Percentiles rank a stretch among this genome's conserved stretches.
phyloP scores from a whole-genome alignment of 2,113 vertebrate species.

The Syngnathus scovelli region DNA sequence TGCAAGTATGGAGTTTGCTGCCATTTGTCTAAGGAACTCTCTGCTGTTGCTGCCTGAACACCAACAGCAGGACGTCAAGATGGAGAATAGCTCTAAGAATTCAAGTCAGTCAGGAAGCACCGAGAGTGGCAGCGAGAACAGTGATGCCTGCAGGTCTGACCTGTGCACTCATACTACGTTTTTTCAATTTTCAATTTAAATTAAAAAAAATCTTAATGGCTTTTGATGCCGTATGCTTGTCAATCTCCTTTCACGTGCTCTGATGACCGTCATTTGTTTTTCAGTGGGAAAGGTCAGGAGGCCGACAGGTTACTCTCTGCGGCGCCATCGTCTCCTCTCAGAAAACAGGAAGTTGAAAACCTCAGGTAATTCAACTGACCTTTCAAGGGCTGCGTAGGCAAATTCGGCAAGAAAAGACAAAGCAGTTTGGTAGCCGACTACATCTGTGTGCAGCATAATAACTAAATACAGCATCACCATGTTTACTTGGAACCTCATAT shows the following conservation, averaged over 20 bases:
- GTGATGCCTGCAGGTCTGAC: constrained; percentile 86
- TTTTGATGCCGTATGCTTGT: too few species aligned
- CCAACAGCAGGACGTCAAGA: constrained; percentile 80
- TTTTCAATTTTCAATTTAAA: too few species aligned
- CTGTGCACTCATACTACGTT: background rate
- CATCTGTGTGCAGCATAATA: too few species aligned
- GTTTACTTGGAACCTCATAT: too few species aligned
- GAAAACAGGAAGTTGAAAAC: constrained; percentile 94
- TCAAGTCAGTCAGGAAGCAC: constrained; percentile 80
- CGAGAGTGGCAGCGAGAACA: constrained; percentile 83
- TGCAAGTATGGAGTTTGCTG: constrained; percentile 98
- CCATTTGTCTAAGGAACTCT: constrained; percentile 93
- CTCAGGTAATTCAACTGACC: constrained; percentile 76
- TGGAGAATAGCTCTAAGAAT: constrained; percentile 83
- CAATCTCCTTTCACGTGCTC: background rate
- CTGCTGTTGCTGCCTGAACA: constrained; percentile 86
- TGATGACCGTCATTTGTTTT: constrained; percentile 51
- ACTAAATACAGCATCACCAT: too few species aligned
- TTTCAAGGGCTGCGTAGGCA: background rate
- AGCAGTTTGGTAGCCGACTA: too few species aligned
- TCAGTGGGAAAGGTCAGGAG: constrained; percentile 89
- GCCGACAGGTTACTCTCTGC: constrained; percentile 92
- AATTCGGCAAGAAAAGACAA: background rate
- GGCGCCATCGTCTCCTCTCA: constrained; percentile 89
- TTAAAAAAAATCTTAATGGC: too few species aligned